These are phyloP conservation scores for Lycaon pictus DNA, from an alignment of 2,113 vertebrate genomes.

Conservation along the genomic window DNA sequence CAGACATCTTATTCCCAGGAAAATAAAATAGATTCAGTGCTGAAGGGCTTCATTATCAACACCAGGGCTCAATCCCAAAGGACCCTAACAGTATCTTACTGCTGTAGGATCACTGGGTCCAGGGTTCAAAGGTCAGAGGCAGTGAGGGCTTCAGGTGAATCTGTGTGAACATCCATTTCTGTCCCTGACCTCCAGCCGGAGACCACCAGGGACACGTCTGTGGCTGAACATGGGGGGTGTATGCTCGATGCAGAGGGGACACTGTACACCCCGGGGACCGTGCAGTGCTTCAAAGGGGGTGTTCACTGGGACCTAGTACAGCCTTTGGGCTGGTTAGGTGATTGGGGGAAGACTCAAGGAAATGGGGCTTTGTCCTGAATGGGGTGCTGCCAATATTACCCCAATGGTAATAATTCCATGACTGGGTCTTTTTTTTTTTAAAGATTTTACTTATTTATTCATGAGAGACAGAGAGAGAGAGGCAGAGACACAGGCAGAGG, in stretches of 20 bases:
- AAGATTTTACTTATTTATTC: too few relatives aligned
- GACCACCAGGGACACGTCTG: not conserved
- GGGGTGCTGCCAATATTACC: not conserved
- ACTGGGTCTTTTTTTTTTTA: not conserved
- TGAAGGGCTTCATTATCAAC: not conserved
- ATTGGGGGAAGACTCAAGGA: not conserved
- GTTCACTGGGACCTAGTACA: not conserved
- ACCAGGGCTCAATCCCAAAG: not conserved
- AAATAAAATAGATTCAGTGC: not conserved
- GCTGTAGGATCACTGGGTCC: not conserved
- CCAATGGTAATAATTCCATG: not conserved
- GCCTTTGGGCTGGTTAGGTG: not conserved
- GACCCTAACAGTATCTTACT: accelerated
- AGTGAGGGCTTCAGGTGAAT: not conserved
- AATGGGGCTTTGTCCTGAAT: not conserved
- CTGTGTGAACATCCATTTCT: not conserved
- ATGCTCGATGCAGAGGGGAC: not conserved
- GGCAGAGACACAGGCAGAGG: too few relatives aligned
- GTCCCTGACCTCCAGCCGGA: not conserved
- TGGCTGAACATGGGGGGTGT: not conserved
- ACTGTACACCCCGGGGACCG: accelerated
- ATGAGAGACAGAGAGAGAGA: too few relatives aligned
- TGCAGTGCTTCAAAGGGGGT: not conserved
- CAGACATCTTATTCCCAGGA: not conserved
- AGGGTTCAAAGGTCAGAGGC: not conserved